These are phyloP conservation scores for Elaphurus davidianus DNA, from an alignment of 2,113 vertebrate genomes.

Conservation along the genomic window DNA sequence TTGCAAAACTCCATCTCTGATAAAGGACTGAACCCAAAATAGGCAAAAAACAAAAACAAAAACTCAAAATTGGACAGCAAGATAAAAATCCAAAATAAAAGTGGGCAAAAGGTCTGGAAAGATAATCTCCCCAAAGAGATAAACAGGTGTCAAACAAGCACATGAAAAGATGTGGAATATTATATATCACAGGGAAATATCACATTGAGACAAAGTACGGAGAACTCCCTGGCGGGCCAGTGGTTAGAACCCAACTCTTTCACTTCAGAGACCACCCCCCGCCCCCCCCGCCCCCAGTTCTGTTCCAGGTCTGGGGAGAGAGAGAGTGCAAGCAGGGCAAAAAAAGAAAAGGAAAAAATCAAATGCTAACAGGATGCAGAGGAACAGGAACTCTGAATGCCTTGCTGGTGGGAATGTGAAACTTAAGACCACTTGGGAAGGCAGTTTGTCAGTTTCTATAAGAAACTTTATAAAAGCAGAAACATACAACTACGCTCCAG, in stretches of 20 bases:
- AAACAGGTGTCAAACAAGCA: background rate
- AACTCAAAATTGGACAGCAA: background rate
- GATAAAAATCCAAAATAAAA: background rate
- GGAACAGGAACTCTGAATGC: background rate
- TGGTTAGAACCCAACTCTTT: background rate
- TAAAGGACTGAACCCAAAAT: background rate
- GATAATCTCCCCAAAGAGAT: background rate
- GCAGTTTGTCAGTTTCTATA: background rate
- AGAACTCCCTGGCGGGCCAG: rapidly evolving
- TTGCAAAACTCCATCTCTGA: background rate
- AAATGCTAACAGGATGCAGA: background rate
- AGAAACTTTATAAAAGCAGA: background rate
- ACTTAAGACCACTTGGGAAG: background rate
- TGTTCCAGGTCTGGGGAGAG: background rate
- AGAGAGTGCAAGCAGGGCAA: background rate
- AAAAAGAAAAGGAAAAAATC: background rate
- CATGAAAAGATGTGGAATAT: background rate
- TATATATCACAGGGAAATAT: no score
- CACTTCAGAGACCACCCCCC: background rate
- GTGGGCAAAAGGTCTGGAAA: background rate
- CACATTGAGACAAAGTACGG: background rate
- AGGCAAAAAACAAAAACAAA: background rate
- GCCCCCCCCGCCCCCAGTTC: background rate
- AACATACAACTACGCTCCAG: background rate
- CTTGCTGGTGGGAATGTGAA: background rate